Base-by-base conservation (phyloP, 2,113 vertebrate species). In the Thymallus thymallus region DNA sequence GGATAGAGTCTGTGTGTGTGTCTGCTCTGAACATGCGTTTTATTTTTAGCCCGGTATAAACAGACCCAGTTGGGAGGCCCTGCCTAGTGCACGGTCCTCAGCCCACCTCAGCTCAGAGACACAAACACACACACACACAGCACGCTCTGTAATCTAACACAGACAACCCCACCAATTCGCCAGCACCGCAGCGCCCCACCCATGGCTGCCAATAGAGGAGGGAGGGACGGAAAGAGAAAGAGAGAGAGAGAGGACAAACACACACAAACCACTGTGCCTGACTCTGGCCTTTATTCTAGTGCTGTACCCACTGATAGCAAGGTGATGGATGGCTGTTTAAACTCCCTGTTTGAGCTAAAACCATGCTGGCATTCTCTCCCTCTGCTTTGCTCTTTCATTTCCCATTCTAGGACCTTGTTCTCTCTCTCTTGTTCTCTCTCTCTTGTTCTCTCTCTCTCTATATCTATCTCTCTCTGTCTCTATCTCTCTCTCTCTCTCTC, bases 41-140 rank as follows among this genome's bases (percentile, higher is more conserved):
- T 88, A 87, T 89, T 90, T 86, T 86, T 84, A 87, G 81, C 76
- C 16, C 0, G 5, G 74, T 55, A 69, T 79, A 84, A 88, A 87
- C 81, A 85, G 63, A 58, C 68, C 20, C 56, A 9, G 56, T 60
- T 60, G 56, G 18, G 56, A 60, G 56, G 56, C n/a, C n/a, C 56
- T 60, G 56, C n/a, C 56, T 16, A 60, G 56, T 60, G 56, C 56
- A n/a, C n/a, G n/a, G 56, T 41, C 79, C 69, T 56, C 51, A 70
- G 76, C 72, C 80, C 69, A 78, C 78, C 61, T 81, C 71, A 63
- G 61, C 56, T 51, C 48, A 23, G 22, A 26, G 13, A 48, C 75
- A 78, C 24, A 29, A 3, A 63, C 24, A 62, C 7, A 70, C 22
- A 73, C 71, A 70, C 45, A 73, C 80, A 72, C n/a, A n/a, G n/a